Conservation (phyloP, 2,888 invertebrate species). For the Cephus sareptanus region DNA sequence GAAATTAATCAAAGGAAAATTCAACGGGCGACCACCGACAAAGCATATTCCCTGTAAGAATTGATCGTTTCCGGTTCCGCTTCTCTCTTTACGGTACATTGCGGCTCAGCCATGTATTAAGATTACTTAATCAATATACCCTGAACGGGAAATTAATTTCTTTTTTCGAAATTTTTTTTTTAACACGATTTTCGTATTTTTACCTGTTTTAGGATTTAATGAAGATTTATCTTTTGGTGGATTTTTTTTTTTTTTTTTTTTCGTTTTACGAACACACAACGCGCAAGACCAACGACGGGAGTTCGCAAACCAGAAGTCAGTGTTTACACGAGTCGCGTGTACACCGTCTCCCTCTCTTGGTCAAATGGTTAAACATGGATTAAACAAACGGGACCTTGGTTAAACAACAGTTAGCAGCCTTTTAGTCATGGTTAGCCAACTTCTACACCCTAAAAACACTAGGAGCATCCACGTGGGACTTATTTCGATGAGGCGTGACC, state of each 20-base stretch:
- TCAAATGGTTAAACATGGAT: constrained; percentile 41
- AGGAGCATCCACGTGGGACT: background rate
- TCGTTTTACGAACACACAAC: background rate
- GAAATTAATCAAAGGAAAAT: constrained; percentile 65
- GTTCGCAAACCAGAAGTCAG: background rate
- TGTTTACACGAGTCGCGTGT: constrained; percentile 43
- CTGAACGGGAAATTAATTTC: constrained; percentile 57
- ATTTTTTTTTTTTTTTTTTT: constrained; percentile 12
- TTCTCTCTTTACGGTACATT: constrained; percentile 65
- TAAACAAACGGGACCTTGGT: constrained; percentile 33
- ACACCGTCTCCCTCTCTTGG: constrained; percentile 18
- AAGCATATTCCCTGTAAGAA: constrained; percentile 66
- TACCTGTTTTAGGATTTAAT: background rate
- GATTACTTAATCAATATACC: constrained; percentile 66
- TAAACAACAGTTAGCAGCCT: constrained; percentile 39
- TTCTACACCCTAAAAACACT: background rate
- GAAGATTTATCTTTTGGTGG: background rate
- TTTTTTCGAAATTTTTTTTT: constrained; percentile 36
- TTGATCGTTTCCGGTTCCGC: constrained; percentile 66
- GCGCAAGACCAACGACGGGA: background rate
- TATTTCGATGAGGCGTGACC: background rate
- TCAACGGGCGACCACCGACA: constrained; percentile 59
- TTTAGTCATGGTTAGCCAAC: constrained; percentile 41
- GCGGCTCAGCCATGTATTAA: constrained; percentile 67
- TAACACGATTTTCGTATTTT: background rate